These are phyloP conservation scores for Meta bourneti DNA, from an alignment of 2,888 invertebrate genomes.

Conservation along the genomic window DNA sequence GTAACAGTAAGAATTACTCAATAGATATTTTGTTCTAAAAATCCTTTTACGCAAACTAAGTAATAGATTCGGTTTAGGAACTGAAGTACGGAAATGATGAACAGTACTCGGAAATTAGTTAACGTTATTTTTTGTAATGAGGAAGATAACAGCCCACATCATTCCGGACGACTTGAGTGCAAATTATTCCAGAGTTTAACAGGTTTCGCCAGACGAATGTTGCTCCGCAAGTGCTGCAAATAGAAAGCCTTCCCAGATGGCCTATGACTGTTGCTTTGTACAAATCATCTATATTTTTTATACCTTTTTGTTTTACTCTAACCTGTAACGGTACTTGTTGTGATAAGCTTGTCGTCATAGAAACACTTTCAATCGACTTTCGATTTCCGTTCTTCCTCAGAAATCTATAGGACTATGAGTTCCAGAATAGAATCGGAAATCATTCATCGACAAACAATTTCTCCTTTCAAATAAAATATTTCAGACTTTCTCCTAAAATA, in stretches of 20 bases:
- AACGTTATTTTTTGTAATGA: too few relatives aligned
- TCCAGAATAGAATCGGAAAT: conserved; percentile 48
- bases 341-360: conserved; percentile 69
- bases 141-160: too few relatives aligned
- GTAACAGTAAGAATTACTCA: too few relatives aligned
- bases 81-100: too few relatives aligned
- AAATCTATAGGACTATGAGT: conserved; percentile 57
- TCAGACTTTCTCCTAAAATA: neutral
- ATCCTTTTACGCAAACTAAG: too few relatives aligned
- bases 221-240: neutral
- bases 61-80: too few relatives aligned
- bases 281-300: conserved; percentile 19
- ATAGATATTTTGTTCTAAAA: too few relatives aligned
- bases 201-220: too few relatives aligned
- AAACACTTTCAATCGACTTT: conserved; percentile 65
- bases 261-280: conserved; percentile 49
- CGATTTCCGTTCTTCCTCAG: conserved; percentile 59
- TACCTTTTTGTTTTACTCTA: conserved; percentile 24
- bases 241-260: neutral
- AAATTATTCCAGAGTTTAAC: too few relatives aligned
- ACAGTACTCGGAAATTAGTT: too few relatives aligned
- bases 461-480: conserved; percentile 7
- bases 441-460: conserved; percentile 3
- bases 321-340: conserved; percentile 65
- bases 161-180: too few relatives aligned